Percentiles rank a stretch among this genome's conserved stretches.
These are phyloP conservation scores for Euleptes europaea DNA, from an alignment of 2,113 vertebrate species.

Conservation along the genomic window DNA sequence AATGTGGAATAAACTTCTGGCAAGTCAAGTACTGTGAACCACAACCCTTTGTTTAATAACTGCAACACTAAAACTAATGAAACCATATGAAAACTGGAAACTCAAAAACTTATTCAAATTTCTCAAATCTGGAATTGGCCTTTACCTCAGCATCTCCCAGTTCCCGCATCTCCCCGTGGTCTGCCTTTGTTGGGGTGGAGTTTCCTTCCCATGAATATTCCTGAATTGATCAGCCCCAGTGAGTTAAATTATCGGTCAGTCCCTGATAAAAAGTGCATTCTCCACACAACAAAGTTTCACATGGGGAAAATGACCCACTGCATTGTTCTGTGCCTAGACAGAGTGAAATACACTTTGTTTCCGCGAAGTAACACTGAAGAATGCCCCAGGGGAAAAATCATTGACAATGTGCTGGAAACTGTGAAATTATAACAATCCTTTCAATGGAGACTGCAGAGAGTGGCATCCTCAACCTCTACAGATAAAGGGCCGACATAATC, in stretches of 20 bases:
- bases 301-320: not conserved
- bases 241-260: not conserved
- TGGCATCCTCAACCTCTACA: not conserved
- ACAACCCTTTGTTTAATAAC: no score
- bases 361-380: not conserved
- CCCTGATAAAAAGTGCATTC: not conserved
- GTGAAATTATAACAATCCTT: not conserved
- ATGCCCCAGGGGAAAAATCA: not conserved
- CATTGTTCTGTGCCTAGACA: not conserved
- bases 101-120: no score
- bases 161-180: no score
- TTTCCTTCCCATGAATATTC: not conserved
- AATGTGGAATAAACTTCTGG: no score
- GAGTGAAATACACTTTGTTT: not conserved
- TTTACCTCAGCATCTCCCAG: no score
- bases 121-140: no score
- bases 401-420: not conserved
- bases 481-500: slow-evolving; percentile 47
- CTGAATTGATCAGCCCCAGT: not conserved
- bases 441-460: not conserved
- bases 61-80: no score
- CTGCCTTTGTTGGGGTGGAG: no score
- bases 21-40: no score
- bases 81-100: no score
- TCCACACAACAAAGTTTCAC: not conserved